Evolutionary conservation across 2,888 invertebrate genomes (phyloP), one percentile per base, ranked within the genome.

Genomic region (Calameuta idolon): DNA sequence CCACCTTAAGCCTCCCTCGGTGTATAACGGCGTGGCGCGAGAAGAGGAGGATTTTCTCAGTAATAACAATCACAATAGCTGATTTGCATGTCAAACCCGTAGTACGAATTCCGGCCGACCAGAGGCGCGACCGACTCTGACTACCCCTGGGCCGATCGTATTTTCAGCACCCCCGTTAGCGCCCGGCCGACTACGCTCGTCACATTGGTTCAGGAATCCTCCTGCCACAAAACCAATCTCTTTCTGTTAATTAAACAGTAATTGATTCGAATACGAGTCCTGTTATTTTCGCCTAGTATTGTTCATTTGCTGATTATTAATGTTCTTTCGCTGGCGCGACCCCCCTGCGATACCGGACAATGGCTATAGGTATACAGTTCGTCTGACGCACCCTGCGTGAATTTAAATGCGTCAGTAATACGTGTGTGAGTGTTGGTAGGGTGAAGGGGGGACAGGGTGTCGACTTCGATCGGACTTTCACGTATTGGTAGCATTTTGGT

Each of bases 11-110:
- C 78, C 76, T 69, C 34, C 23, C 40, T 34, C 35, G 12, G 30
- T 30, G n/a, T n/a, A 33, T 76, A 71, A 55, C 74, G 69, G 35
- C 78, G 73, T 68, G 76, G 73, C 35, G 77, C 34, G n/a, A 74
- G 69, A 69, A 78, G 79, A 77, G 75, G 76, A 75, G 73, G 82
- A 81, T 84, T 84, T 77, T 77, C 74, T 73, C 75, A 33, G 77
- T 76, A 83, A 83, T 85, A 83, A 84, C 81, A 82, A 84, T 83
- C 76, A 85, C 80, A 82, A 81, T 81, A 78, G 80, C 80, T 78
- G 69, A 85, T 84, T 83, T 83, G 80, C 82, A 85, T 83, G 75
- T 82, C 79, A 77, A 82, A 81, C 74, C 73, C 77, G 11, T 15
- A 30, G n/a, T 11, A 35, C 75, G 69, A n/a, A 34, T 40, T 33